phyloP scores from a whole-genome alignment of 2,113 vertebrate genomes.

The Suncus etruscus region DNA sequence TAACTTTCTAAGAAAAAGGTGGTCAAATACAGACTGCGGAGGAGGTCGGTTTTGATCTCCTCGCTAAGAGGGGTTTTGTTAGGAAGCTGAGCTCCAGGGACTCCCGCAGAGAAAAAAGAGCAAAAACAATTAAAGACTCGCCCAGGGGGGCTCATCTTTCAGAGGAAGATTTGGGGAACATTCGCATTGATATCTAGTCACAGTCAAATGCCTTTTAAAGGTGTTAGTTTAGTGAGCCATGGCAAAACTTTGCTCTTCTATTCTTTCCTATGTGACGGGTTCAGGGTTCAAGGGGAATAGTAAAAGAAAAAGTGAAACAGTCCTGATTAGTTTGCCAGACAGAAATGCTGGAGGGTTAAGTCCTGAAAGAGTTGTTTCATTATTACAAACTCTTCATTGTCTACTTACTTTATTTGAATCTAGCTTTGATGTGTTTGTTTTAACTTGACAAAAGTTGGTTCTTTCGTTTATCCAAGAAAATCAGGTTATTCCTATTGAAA shows the following conservation, averaged over 20 bases:
- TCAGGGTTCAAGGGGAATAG: slow-evolving; percentile 62
- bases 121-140: slow-evolving; percentile 74
- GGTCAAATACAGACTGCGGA: slow-evolving; percentile 53
- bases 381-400: slow-evolving; percentile 34
- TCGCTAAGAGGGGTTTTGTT: slow-evolving; percentile 77
- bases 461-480: background rate
- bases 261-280: slow-evolving; percentile 59
- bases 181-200: slow-evolving; percentile 62
- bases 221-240: slow-evolving; percentile 64
- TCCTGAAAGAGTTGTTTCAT: slow-evolving; percentile 54
- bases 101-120: slow-evolving; percentile 70
- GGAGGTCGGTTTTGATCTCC: slow-evolving; percentile 71
- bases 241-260: slow-evolving; percentile 50
- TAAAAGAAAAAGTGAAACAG: slow-evolving; percentile 52
- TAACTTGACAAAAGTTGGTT: background rate
- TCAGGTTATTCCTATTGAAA: background rate
- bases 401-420: background rate
- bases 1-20: slow-evolving; percentile 65
- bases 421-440: slow-evolving; percentile 24
- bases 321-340: slow-evolving; percentile 30
- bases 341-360: background rate
- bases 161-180: slow-evolving; percentile 67
- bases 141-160: slow-evolving; percentile 70
- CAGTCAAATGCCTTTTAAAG: slow-evolving; percentile 69
- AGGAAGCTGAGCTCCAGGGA: slow-evolving; percentile 35